Conservation (phyloP, 1,140 invertebrate genomes). For the Zaprionus taronus region DNA sequence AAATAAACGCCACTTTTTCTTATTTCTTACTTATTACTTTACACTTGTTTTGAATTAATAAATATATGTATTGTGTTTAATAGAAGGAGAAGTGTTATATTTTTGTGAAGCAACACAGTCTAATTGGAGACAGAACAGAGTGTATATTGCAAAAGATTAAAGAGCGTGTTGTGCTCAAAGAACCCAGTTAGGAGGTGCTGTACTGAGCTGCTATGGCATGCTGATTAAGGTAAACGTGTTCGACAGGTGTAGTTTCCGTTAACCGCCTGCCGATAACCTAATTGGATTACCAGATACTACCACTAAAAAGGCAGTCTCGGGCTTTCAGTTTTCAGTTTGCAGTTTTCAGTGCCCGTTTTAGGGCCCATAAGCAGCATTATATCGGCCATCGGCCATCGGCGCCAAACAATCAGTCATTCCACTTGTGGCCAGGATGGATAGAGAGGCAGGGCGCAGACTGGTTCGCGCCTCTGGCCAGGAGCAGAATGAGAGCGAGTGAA, state of each 20-base stretch:
- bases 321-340: constrained; percentile 9
- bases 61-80: too few species aligned
- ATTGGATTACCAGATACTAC: constrained; percentile 32
- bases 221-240: background rate
- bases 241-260: background rate
- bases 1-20: too few species aligned
- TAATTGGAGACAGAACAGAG: too few species aligned
- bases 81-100: too few species aligned
- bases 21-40: too few species aligned
- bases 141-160: background rate
- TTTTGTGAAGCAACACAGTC: too few species aligned
- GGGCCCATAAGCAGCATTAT: constrained; percentile 15
- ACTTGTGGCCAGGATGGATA: constrained; percentile 15
- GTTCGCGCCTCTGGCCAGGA: background rate
- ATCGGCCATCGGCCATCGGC: constrained; percentile 26
- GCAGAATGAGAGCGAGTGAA: background rate
- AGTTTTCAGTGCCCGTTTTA: constrained; percentile 14
- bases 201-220: too few species aligned
- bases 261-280: constrained; percentile 27
- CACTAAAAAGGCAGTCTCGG: constrained; percentile 20
- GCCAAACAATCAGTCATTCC: constrained; percentile 33
- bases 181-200: background rate
- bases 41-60: too few species aligned
- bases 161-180: background rate
- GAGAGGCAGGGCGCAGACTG: background rate